Conservation (phyloP, 2,888 invertebrate species). For the Lamproptera curius region DNA sequence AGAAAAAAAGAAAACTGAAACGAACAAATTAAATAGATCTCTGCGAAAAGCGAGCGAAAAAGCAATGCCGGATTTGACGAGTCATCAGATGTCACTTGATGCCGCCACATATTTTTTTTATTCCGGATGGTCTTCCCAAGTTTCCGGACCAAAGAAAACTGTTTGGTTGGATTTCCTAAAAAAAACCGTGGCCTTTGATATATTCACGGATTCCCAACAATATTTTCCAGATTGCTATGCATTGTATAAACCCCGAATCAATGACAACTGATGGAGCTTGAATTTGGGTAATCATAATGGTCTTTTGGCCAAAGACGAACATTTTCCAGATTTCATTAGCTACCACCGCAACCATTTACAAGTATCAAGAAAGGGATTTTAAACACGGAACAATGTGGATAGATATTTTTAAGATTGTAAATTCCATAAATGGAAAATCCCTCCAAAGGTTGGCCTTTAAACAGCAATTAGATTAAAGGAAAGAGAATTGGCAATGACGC, state of each 20-base stretch:
- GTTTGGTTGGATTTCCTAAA: too few species aligned
- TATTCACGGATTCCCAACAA: too few species aligned
- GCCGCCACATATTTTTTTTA: too few species aligned
- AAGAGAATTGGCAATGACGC: conserved; percentile 26
- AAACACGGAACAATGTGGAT: background rate
- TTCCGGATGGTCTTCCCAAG: too few species aligned
- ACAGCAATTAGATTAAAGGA: conserved; percentile 28
- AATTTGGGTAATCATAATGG: conserved; percentile 27
- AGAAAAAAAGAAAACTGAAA: too few species aligned
- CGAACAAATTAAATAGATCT: too few species aligned
- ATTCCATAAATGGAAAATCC: conserved; percentile 25
- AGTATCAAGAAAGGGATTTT: conserved; percentile 22
- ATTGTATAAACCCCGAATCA: conserved; percentile 22
- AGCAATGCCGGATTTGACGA: too few species aligned
- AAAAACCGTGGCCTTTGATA: too few species aligned
- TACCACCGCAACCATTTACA: conserved; percentile 28
- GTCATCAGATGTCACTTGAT: too few species aligned
- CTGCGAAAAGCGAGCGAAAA: too few species aligned
- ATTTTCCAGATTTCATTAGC: conserved; percentile 26
- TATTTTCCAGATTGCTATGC: too few species aligned
- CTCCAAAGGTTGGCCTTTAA: conserved; percentile 26
- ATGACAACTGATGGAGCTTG: conserved; percentile 28
- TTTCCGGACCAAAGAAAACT: too few species aligned
- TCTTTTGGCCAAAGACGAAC: conserved; percentile 25
- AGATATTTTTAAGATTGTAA: conserved; percentile 22